Percentiles rank a stretch among this genome's conserved stretches.
Conservation (phyloP, 1,140 invertebrate genomes). For the Drosophila nigrodunni region DNA sequence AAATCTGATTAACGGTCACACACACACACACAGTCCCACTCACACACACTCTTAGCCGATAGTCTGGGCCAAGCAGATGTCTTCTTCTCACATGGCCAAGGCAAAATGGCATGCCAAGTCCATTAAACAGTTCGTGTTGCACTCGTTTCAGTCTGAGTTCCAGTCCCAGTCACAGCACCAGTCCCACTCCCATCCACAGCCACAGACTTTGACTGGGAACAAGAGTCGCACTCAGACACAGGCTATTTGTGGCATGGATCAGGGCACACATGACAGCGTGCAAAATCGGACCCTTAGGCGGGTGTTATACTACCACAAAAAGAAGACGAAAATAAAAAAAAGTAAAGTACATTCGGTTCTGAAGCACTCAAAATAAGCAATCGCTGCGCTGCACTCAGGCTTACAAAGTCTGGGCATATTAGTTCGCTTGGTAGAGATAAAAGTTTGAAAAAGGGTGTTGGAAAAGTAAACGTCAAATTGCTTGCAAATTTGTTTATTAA, state of each 20-base stretch:
- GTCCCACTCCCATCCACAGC: constrained; percentile 6
- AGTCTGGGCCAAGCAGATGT: constrained; percentile 61
- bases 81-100: constrained; percentile 72
- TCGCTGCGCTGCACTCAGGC: constrained; percentile 18
- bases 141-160: constrained; percentile 65
- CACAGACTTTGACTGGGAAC: not conserved
- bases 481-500: too few species aligned
- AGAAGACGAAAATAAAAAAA: constrained; percentile 4
- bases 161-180: constrained; percentile 1
- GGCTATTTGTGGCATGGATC: constrained; percentile 33
- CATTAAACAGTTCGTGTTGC: constrained; percentile 81
- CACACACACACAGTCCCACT: constrained; percentile 31
- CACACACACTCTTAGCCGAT: constrained; percentile 17
- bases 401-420: constrained; percentile 1
- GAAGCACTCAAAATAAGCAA: constrained; percentile 31
- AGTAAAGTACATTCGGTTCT: constrained; percentile 19
- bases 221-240: constrained; percentile 1
- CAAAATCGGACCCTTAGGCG: constrained; percentile 66
- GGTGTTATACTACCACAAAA: constrained; percentile 42
- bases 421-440: not conserved
- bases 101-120: constrained; percentile 63
- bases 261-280: constrained; percentile 70
- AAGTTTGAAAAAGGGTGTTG: too few species aligned
- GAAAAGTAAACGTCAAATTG: too few species aligned
- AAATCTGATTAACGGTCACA: constrained; percentile 76